Evolutionary conservation across 37 sponge, comb jelly and placozoan genomes (phyloP).

Genomic region (Tethya wilhelma): DNA sequence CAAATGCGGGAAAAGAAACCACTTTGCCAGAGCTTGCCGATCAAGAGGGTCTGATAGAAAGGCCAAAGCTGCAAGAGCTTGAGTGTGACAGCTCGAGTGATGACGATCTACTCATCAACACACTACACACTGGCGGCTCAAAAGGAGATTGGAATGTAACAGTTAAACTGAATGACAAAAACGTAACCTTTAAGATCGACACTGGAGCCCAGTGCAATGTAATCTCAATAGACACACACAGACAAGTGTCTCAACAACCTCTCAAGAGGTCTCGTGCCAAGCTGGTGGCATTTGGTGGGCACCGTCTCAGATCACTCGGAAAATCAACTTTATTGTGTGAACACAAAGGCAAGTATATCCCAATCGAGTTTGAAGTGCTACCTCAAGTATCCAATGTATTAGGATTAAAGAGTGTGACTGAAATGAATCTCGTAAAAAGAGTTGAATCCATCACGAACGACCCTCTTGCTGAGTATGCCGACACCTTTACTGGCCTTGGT

Average conservation of each 20-base stretch:
- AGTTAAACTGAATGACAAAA: not conserved
- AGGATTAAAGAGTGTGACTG: not conserved
- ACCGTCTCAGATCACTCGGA: slow-evolving; percentile 13
- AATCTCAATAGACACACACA: slow-evolving; percentile 15
- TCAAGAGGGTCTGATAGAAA: not conserved
- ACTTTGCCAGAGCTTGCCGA: slow-evolving; percentile 40
- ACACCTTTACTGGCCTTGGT: slow-evolving; percentile 23
- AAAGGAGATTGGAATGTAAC: not conserved
- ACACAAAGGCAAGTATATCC: slow-evolving; percentile 11
- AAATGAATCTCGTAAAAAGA: slow-evolving; percentile 19
- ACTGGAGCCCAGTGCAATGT: slow-evolving; percentile 57
- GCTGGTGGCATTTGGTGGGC: slow-evolving; percentile 35
- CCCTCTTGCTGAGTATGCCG: slow-evolving; percentile 9
- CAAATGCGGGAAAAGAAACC: slow-evolving; percentile 40
- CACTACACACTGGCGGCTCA: not conserved
- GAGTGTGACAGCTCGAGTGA: not conserved
- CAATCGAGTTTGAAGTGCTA: slow-evolving; percentile 12
- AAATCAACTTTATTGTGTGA: slow-evolving; percentile 10
- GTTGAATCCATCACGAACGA: slow-evolving; percentile 8
- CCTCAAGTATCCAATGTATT: slow-evolving; percentile 25
- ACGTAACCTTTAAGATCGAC: slow-evolving; percentile 24
- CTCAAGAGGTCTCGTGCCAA: slow-evolving; percentile 12
- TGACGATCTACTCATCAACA: slow-evolving; percentile 1
- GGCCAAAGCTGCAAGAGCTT: not conserved
- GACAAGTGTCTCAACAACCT: slow-evolving; percentile 3